Conservation (phyloP, 2,797 vertebrate species). For the Myioborus miniatus region DNA sequence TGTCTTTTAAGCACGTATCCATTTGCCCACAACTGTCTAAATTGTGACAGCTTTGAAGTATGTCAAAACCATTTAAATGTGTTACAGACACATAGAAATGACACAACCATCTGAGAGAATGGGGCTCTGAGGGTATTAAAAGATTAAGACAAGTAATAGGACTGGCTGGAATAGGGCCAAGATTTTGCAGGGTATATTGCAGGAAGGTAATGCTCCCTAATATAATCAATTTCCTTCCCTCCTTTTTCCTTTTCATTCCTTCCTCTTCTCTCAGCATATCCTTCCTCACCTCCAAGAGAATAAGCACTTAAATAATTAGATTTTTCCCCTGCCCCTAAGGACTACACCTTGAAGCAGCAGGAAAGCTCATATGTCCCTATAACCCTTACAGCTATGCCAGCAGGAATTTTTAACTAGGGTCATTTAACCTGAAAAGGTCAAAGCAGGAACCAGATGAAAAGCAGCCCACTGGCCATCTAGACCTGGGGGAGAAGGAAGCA, state of each 20-base stretch:
- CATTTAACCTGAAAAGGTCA: conserved; percentile 57
- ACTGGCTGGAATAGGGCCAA: not conserved
- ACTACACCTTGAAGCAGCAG: conserved; percentile 58
- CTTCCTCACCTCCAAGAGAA: conserved; percentile 20
- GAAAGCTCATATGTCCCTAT: conserved; percentile 40
- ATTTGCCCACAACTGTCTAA: not conserved
- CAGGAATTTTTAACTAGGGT: conserved; percentile 61
- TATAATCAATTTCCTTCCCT: conserved; percentile 52
- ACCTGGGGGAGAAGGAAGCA: conserved; percentile 26
- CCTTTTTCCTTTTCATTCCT: conserved; percentile 32
- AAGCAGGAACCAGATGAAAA: conserved; percentile 57
- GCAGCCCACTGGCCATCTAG: conserved; percentile 27
- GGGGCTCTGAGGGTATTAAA: not conserved
- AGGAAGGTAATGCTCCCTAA: conserved; percentile 43
- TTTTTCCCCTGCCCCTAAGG: conserved; percentile 25
- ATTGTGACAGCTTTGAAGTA: not conserved
- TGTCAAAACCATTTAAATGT: not conserved
- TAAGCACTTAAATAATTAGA: conserved; percentile 51
- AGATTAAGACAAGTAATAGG: not conserved
- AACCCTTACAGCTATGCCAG: conserved; percentile 38
- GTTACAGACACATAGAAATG: not conserved
- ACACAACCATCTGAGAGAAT: not conserved
- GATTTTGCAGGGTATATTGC: not conserved
- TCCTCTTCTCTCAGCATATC: conserved; percentile 37
- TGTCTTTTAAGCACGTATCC: not conserved